phyloP scores from a whole-genome alignment of 30 jellyfish, hydroid and myxozoan species.

The Turritopsis dohrnii region DNA sequence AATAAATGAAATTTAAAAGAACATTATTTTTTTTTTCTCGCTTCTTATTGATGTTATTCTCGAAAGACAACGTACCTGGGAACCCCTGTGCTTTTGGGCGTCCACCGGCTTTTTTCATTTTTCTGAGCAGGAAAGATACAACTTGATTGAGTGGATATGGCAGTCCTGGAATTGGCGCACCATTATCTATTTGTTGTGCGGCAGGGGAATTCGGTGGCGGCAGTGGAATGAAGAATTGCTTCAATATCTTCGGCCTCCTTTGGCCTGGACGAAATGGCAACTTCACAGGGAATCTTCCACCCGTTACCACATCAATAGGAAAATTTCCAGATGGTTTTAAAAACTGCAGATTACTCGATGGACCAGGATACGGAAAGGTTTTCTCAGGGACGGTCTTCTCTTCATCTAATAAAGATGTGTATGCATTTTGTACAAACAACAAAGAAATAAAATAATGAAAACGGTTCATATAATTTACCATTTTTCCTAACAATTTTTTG shows the following conservation, averaged over 20 bases:
- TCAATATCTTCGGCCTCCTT: conserved; percentile 38
- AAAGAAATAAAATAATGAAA: too few species aligned
- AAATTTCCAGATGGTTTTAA: neutral
- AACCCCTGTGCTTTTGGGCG: neutral
- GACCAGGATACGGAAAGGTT: conserved; percentile 11
- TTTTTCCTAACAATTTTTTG: conserved; percentile 27
- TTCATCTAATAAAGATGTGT: neutral
- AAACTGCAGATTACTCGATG: conserved; percentile 4
- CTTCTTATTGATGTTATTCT: neutral
- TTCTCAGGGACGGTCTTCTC: neutral
- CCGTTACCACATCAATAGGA: neutral
- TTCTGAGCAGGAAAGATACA: conserved; percentile 40
- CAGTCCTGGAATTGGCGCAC: conserved; percentile 61
- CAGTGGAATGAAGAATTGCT: conserved; percentile 79
- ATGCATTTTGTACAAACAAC: too few species aligned
- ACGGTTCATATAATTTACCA: neutral
- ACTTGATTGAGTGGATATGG: conserved; percentile 69
- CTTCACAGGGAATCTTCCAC: neutral
- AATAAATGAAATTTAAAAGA: too few species aligned
- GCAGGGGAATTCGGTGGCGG: conserved; percentile 84
- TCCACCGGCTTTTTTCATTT: neutral
- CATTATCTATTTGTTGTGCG: conserved; percentile 65
- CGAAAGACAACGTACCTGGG: neutral
- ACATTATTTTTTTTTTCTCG: too few species aligned
- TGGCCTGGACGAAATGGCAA: neutral